Evolutionary conservation across 2,888 invertebrate species (phyloP), one percentile per base, ranked within the genome.

Genomic region (Theristus sp.): DNA sequence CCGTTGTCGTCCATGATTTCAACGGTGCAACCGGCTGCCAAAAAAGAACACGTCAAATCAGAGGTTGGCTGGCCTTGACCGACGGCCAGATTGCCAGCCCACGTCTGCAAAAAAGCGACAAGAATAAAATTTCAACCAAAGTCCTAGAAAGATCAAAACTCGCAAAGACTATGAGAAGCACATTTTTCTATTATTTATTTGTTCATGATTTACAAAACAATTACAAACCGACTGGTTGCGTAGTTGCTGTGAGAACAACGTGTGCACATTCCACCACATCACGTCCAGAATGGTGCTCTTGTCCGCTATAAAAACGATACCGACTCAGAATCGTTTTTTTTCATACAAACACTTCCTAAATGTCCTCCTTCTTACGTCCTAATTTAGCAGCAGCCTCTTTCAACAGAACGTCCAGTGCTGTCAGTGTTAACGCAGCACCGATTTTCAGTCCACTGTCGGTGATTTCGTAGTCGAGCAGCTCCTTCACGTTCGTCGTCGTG

Each of bases 31-130:
- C 71, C 70, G 60, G 83, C 82, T 0, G 90, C 87, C 79, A 88
- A 82, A 58, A 91, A 80, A 65, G 91, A 82, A 0, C 90, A 90
- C 76, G 88, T 88, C 71, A 93, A 80, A 76, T 93, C 91, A 0
- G 91, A 91, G 20, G 49, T 49, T n/a, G 49, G 49, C n/a, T 49
- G 49, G 24, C 20, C 49, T 24, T 49, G 49, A 20, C 49, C 49
- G 3, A 17, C 13, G 13, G 49, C 49, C 13, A 54, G 54, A 22
- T 54, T 54, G 17, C 54, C 54, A 2, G 54, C 54, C 54, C 54
- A 54, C 6, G 54, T 54, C 54, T 54, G 28, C 26, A 13, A 54
- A 2, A 54, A 10, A 49, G n/a, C n/a, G n/a, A n/a, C n/a, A n/a
- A n/a, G n/a, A n/a, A n/a, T n/a, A n/a, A n/a, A n/a, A n/a, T n/a